These are phyloP conservation scores for Lytechinus pictus DNA, from an alignment of 35 echinoderm and acorn worm genomes.

Conservation along the genomic window DNA sequence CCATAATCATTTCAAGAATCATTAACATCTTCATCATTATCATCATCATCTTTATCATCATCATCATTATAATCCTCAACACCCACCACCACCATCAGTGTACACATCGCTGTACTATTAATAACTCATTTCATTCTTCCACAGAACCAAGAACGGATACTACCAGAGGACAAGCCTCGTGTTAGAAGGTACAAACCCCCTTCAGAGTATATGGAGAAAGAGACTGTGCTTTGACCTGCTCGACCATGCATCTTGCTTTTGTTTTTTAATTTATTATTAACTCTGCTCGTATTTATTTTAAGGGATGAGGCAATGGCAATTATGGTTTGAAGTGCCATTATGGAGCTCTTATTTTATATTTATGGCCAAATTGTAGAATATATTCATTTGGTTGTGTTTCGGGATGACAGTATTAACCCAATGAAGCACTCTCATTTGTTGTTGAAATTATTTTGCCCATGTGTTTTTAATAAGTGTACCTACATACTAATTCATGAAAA, in stretches of 20 bases:
- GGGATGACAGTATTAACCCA: background rate
- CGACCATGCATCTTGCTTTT: conserved; percentile 24
- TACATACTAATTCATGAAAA: background rate
- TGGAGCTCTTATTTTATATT: background rate
- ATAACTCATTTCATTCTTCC: background rate
- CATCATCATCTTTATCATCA: background rate
- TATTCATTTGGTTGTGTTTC: background rate
- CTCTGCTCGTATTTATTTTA: background rate
- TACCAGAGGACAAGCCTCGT: conserved; percentile 60
- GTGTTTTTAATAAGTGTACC: background rate
- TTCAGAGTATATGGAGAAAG: conserved; percentile 75
- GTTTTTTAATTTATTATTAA: background rate
- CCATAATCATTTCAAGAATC: background rate
- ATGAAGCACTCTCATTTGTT: background rate
- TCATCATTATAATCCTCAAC: background rate
- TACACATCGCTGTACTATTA: background rate
- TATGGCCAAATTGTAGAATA: background rate
- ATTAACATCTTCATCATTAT: background rate
- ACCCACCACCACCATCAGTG: no score
- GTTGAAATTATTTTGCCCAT: background rate
- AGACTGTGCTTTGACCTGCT: conserved; percentile 67
- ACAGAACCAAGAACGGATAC: conserved; percentile 72
- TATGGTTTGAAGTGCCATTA: background rate
- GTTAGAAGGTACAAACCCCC: conserved; percentile 77
- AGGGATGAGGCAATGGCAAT: background rate